phyloP scores from a whole-genome alignment of 2,113 vertebrate genomes.

The Paracanthobrama guichenoti region DNA sequence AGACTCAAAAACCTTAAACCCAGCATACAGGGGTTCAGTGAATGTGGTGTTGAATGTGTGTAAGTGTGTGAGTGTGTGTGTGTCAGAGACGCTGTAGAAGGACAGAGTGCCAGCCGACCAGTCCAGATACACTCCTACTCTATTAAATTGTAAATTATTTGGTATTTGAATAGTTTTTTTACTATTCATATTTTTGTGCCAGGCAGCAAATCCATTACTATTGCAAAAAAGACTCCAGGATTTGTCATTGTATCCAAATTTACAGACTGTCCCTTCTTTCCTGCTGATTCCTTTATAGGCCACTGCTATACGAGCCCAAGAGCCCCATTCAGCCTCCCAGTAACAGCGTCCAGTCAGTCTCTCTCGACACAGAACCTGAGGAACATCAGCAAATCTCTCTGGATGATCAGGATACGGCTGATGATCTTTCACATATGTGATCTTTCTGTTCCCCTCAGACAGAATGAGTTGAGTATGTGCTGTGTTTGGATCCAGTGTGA shows the following conservation, averaged over 20 bases:
- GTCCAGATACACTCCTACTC: no score
- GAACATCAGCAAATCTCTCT: not conserved
- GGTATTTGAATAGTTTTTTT: no score
- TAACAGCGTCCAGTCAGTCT: not conserved
- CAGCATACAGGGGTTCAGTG: no score
- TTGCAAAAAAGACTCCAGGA: not conserved
- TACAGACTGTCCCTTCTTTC: not conserved
- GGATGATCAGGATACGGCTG: not conserved
- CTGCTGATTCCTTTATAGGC: not conserved
- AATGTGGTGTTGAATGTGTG: no score
- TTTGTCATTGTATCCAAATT: conserved; percentile 18
- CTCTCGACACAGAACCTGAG: not conserved
- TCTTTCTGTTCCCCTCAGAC: conserved; percentile 35
- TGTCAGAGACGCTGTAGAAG: no score
- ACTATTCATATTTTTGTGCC: no score
- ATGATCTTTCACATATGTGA: not conserved
- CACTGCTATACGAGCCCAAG: not conserved
- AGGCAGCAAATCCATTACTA: not conserved
- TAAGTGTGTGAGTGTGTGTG: no score
- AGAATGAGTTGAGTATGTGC: not conserved
- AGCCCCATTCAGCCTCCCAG: conserved; percentile 3
- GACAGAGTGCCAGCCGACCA: no score
- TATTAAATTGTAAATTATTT: no score
- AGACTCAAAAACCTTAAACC: no score
- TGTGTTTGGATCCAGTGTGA: conserved; percentile 29